Percentiles rank a stretch among this genome's conserved stretches.
Evolutionary conservation across 2,797 vertebrate species (phyloP).

Genomic region (Scolopax bukidnonensis): DNA sequence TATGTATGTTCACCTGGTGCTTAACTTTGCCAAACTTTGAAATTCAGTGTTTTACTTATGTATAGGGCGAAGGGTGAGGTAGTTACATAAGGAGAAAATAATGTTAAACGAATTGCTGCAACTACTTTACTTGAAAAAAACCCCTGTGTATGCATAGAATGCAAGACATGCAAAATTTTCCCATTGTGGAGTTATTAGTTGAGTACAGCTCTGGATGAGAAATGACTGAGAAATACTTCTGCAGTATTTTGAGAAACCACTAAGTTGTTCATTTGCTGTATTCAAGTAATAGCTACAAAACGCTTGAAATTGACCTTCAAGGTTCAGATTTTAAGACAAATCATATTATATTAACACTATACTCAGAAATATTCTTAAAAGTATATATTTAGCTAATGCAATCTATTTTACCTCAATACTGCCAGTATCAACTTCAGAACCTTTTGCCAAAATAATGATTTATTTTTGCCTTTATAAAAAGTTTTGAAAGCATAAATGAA

Average conservation of each 20-base stretch:
- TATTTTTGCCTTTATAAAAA: constrained; percentile 88
- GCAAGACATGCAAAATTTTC: neutral
- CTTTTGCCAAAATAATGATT: constrained; percentile 92
- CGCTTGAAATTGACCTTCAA: constrained; percentile 52
- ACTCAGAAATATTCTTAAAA: constrained; percentile 82
- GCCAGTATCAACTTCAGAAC: constrained; percentile 85
- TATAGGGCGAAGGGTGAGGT: neutral
- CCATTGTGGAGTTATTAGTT: neutral
- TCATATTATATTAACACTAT: constrained; percentile 82
- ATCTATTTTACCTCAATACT: constrained; percentile 89
- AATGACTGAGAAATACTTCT: constrained; percentile 66
- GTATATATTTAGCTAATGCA: constrained; percentile 81
- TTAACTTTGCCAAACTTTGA: constrained; percentile 32
- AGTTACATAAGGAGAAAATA: neutral
- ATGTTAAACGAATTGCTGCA: neutral
- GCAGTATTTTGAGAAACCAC: constrained; percentile 72
- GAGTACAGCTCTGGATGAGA: constrained; percentile 40
- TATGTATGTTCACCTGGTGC: neutral
- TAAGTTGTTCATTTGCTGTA: constrained; percentile 36
- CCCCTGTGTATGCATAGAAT: neutral
- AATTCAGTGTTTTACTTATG: neutral
- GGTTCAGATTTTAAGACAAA: constrained; percentile 71
- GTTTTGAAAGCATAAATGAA: constrained; percentile 78
- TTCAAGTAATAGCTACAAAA: constrained; percentile 33
- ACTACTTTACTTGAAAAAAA: constrained; percentile 23